Base-by-base conservation (phyloP, 2,113 vertebrate species). In the Zosterops hypoxanthus region DNA sequence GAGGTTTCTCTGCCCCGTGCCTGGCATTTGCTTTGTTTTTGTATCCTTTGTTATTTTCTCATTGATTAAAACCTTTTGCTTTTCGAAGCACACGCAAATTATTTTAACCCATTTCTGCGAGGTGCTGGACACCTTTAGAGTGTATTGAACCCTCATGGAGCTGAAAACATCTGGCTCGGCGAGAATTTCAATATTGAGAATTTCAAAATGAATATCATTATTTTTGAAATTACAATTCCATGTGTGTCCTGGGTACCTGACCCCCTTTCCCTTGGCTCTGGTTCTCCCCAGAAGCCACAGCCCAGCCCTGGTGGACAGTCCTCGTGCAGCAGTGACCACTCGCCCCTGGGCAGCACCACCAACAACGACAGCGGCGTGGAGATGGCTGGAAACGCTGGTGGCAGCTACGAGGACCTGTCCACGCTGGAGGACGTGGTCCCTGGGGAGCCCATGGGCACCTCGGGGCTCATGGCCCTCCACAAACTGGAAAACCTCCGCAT, bases 341-440 rank as follows among this genome's bases (percentile, higher is more conserved):
- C 99, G 7, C 99, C 99, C 4, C 98, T 99, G 18, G 99, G 99
- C 87, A 99, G 99, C 44, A 98, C 99, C 82, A 99, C 99, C 97
- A 99, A 99, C 97, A 99, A 99, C 0, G 99, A 99, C 97, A 99
- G 99, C 0, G 99, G 99, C 0, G 99, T 99, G 87, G 99, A 99
- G 97, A 99, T 99, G 99, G 98, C 99, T 4, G 98, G 99, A 22
- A 99, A 99, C 5, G 97, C 98, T 0, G 98, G 99, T 0, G 99
- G 99, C 53, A 99, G 99, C 94, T 98, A 99, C 18, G 99, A 99
- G 96, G 99, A 99, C 89, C 98, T 99, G 94, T 99, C 99, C 24
- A 98, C 98, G 2, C 91, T 99, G 91, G 99, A 99, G 75, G 99
- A 99, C 31, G 95, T 91, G 69, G 97, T 97, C 64, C 94, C 95